Base-by-base conservation (phyloP, 1,140 invertebrate genomes). In the Apis florea region DNA sequence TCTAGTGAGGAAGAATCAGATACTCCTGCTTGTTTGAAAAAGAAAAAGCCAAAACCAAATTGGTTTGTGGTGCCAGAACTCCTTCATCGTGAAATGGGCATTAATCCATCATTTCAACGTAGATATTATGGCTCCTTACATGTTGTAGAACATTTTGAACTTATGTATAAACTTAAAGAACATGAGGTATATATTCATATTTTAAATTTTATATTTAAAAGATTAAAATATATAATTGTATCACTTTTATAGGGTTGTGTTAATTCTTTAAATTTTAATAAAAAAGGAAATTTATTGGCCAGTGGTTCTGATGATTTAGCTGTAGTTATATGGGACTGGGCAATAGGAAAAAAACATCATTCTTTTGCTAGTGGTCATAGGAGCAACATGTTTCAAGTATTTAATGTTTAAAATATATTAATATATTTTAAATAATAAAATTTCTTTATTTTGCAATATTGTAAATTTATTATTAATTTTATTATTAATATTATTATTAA, bases 321-420 rank as follows among this genome's bases (percentile, higher is more conserved):
- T 64, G 95, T 98, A 51, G 95, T 97, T 51, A 93, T 99, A 31
- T 99, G 98, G 98, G 96, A 99, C 91, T 99, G 98, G 98, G 95
- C 97, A 19, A 90, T 94, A 11, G 96, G 96, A 79, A 96, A 95
- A 85, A 93, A 94, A 8, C 86, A 95, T 13, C 92, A 96, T 70
- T 93, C 93, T 31, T 97, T 97, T 87, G 95, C 96, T 79, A 97
- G 96, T 67, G 97, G 97, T 5, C 98, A 99, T 92, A 95, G 94
- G 67, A 95, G 96, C 54, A 99, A 99, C 93, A 96, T 99, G 26
- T 99, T 98, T 93, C 97, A 98, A 95, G 94, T 98, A 95, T 93
- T 64, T 10, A 8, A 64, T 64, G 19, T 19, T 17, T 12, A 58
- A 19, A 19, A 24, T 58, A 15, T n/a, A 31, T 66, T 66, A 63